A percentile compares a stretch with the other conserved stretches of the same genome.
These are phyloP conservation scores for Myripristis murdjan DNA, from an alignment of 2,797 vertebrate genomes.

Conservation along the genomic window DNA sequence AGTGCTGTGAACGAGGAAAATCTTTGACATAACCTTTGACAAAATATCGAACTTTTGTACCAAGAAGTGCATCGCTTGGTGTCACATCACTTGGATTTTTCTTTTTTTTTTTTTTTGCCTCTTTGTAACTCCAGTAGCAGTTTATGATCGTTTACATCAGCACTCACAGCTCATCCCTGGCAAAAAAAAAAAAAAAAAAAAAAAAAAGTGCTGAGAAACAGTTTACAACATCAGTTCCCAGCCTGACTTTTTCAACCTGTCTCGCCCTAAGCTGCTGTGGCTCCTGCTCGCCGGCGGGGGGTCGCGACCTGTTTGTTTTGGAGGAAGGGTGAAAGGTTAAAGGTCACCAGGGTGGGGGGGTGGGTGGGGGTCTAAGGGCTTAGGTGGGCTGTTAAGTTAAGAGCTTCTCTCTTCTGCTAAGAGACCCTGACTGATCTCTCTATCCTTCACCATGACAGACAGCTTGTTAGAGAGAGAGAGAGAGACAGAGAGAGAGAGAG, in stretches of 20 bases:
- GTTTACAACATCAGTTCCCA: background rate
- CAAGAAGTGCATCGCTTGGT: too few relatives aligned
- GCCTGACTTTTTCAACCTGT: too few relatives aligned
- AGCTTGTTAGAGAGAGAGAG: constrained; percentile 32
- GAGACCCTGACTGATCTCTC: constrained; percentile 54
- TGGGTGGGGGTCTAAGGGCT: constrained; percentile 46
- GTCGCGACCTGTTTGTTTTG: constrained; percentile 76
- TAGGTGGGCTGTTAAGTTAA: constrained; percentile 65
- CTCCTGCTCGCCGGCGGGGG: constrained; percentile 59
- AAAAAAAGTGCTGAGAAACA: too few relatives aligned
- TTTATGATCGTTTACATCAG: too few relatives aligned
- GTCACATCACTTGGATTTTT: too few relatives aligned
- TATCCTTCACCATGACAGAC: constrained; percentile 39
- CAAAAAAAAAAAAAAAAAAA: too few relatives aligned
- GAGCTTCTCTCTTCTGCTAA: constrained; percentile 51
- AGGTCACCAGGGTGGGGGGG: constrained; percentile 55
- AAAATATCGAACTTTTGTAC: too few relatives aligned
- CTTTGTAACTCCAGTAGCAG: too few relatives aligned
- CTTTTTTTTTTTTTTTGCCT: too few relatives aligned
- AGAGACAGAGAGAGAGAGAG: background rate
- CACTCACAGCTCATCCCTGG: too few relatives aligned
- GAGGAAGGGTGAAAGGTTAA: constrained; percentile 70
- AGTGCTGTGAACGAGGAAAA: too few relatives aligned
- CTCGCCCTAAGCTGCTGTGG: constrained; percentile 57
- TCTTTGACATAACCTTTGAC: too few relatives aligned